Conservation (phyloP, 2,113 vertebrate species). For the Erpornis zantholeuca region DNA sequence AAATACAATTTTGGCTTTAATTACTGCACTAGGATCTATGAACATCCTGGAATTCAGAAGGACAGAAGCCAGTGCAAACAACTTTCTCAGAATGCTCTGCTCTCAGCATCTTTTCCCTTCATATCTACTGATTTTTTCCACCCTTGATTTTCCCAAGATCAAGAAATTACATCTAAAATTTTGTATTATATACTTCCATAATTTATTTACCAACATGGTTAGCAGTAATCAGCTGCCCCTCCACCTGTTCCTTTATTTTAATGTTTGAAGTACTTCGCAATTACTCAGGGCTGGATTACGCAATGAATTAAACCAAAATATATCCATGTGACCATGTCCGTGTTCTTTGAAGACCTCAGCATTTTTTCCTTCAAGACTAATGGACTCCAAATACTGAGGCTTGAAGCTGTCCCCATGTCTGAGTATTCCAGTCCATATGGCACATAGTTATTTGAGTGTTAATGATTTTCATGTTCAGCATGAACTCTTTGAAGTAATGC, state of each 20-base stretch:
- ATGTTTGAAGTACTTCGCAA: not conserved
- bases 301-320: not conserved
- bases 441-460: not conserved
- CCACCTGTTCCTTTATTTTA: not conserved
- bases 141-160: not conserved
- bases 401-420: not conserved
- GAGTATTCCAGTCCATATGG: not conserved
- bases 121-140: not conserved
- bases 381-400: not conserved
- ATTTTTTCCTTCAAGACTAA: not conserved
- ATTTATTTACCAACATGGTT: not conserved
- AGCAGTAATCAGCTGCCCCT: not conserved
- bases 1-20: not conserved
- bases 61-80: not conserved
- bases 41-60: not conserved
- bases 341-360: not conserved
- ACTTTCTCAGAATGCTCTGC: not conserved
- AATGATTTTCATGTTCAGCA: conserved; percentile 4
- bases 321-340: not conserved
- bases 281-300: not conserved
- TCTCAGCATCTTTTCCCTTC: not conserved
- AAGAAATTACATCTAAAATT: not conserved
- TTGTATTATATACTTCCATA: not conserved
- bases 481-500: conserved; percentile 23
- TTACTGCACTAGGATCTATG: not conserved